These are phyloP conservation scores for Seladonia tumulorum DNA, from an alignment of 2,888 invertebrate species.

Conservation along the genomic window DNA sequence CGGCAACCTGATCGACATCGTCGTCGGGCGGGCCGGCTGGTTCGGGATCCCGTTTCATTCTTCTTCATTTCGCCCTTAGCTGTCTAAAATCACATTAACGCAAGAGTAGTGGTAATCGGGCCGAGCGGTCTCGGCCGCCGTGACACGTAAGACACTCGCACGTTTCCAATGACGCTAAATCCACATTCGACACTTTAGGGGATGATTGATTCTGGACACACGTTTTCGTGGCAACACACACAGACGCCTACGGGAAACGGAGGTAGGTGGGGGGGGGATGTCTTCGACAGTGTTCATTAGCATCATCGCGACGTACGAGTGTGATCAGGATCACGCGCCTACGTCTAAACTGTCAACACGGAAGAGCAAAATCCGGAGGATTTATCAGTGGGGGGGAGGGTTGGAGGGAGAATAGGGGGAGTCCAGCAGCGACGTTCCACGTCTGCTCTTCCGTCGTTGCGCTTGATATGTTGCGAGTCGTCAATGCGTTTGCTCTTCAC, in stretches of 20 bases:
- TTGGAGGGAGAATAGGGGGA: not conserved
- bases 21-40: conserved; percentile 38
- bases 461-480: conserved; percentile 72
- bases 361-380: conserved; percentile 40
- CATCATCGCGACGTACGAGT: conserved; percentile 60
- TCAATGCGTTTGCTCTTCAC: conserved; percentile 49
- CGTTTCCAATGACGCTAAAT: conserved; percentile 42
- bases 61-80: conserved; percentile 73
- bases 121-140: conserved; percentile 53
- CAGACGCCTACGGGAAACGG: not conserved
- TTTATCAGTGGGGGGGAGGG: not conserved
- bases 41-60: conserved; percentile 68
- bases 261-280: not conserved
- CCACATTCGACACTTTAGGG: not conserved
- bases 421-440: conserved; percentile 1
- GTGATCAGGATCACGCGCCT: conserved; percentile 53
- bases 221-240: not conserved
- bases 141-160: conserved; percentile 54
- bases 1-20: not conserved
- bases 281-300: conserved; percentile 15
- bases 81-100: conserved; percentile 83
- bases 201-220: not conserved
- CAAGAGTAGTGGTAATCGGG: conserved; percentile 76
- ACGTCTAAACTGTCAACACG: conserved; percentile 61
- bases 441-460: conserved; percentile 62